Evolutionary conservation across 2,113 vertebrate species (phyloP).

Genomic region (Sitta europaea): DNA sequence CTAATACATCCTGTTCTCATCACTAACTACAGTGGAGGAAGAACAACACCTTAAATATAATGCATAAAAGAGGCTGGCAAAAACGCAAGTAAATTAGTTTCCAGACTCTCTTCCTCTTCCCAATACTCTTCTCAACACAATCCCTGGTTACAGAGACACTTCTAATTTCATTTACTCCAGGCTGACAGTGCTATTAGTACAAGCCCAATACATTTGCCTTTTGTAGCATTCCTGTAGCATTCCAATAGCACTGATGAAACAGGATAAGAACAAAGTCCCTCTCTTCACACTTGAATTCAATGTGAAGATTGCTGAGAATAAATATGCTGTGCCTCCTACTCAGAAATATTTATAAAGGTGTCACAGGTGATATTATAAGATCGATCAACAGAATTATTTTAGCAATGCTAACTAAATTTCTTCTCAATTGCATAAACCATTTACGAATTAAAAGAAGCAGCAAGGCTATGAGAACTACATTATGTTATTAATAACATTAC

Average conservation of each 20-base stretch:
- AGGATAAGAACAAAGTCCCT: neutral
- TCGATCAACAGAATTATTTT: constrained; percentile 3
- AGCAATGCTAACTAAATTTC: constrained; percentile 72
- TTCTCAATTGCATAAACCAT: constrained; percentile 75
- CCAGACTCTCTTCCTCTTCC: neutral
- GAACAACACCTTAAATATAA: neutral
- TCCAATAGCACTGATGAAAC: neutral
- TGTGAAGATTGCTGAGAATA: neutral
- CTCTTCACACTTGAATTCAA: neutral
- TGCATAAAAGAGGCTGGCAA: neutral
- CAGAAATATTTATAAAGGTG: neutral
- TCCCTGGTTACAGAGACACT: neutral
- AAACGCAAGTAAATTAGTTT: neutral
- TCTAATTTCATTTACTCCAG: neutral
- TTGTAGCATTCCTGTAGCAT: neutral
- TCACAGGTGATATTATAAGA: neutral
- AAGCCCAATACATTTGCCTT: neutral
- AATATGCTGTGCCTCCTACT: neutral
- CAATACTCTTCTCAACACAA: neutral
- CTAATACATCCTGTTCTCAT: neutral
- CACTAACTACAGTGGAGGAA: neutral
- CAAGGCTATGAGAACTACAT: constrained; percentile 63
- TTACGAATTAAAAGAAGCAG: constrained; percentile 72
- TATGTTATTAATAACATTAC: constrained; percentile 70
- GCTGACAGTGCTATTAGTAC: neutral